Evolutionary conservation across 2,888 invertebrate genomes (phyloP).

Genomic region (Sminthurinus aureus): DNA sequence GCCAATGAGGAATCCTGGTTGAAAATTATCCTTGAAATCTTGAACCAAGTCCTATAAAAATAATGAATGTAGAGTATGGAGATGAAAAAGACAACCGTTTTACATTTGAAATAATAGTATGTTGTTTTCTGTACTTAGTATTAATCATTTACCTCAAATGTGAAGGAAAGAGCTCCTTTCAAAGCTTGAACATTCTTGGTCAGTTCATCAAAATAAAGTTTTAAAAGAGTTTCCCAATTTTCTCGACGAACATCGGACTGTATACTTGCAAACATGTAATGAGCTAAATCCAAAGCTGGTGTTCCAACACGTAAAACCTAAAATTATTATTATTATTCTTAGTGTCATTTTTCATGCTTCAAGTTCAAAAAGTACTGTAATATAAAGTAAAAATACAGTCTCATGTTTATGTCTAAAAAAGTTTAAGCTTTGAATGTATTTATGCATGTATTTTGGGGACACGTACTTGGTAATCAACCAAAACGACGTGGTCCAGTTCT

Average conservation of each 20-base stretch:
- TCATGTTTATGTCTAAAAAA: too few species aligned
- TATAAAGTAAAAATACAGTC: too few species aligned
- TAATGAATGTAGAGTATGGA: too few species aligned
- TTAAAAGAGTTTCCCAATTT: conserved; percentile 7
- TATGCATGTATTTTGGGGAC: not conserved
- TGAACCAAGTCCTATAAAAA: not conserved
- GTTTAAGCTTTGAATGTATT: too few species aligned
- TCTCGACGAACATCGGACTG: not conserved
- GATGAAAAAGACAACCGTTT: too few species aligned
- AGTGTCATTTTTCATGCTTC: too few species aligned
- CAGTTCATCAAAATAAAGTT: conserved; percentile 8
- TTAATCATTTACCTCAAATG: conserved; percentile 4
- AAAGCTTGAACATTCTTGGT: not conserved
- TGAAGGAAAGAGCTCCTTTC: not conserved
- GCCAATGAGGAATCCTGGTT: conserved; percentile 10
- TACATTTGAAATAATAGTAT: too few species aligned
- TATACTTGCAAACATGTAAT: conserved; percentile 9
- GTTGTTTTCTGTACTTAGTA: too few species aligned
- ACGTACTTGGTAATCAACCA: conserved; percentile 11
- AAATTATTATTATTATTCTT: not conserved
- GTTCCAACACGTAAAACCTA: conserved; percentile 12
- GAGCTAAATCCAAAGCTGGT: conserved; percentile 13
- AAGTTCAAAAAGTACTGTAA: too few species aligned
- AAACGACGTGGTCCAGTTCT: not conserved
- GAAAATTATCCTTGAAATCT: not conserved